Conservation (phyloP, 2,797 vertebrate species). For the Sebastes taczanowskii region DNA sequence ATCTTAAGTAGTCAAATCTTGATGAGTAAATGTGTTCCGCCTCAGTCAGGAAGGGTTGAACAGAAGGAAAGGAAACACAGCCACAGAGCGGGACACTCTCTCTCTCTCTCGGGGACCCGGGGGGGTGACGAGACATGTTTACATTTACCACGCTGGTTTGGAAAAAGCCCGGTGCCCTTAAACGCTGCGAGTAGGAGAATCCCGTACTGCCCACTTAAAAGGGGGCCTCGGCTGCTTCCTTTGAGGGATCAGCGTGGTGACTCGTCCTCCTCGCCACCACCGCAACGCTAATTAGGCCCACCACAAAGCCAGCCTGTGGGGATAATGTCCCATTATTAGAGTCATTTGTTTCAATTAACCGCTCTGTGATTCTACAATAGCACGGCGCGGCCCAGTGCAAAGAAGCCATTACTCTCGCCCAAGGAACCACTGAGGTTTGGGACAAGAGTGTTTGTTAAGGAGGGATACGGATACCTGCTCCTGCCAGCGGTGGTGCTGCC, state of each 20-base stretch:
- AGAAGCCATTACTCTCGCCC: slow-evolving; percentile 94
- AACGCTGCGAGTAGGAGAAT: slow-evolving; percentile 42
- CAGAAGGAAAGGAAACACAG: neutral
- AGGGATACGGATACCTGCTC: slow-evolving; percentile 57
- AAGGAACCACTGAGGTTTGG: slow-evolving; percentile 72
- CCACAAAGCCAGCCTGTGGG: slow-evolving; percentile 95
- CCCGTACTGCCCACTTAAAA: slow-evolving; percentile 56
- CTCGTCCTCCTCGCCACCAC: slow-evolving; percentile 83
- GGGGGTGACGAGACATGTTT: slow-evolving; percentile 49
- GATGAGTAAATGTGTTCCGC: neutral
- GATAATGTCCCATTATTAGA: slow-evolving; percentile 99
- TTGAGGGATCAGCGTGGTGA: slow-evolving; percentile 89
- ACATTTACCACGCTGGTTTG: slow-evolving; percentile 39
- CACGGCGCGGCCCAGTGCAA: slow-evolving; percentile 92
- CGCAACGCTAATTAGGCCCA: slow-evolving; percentile 98
- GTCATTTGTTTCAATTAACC: slow-evolving; percentile 99
- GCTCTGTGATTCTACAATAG: slow-evolving; percentile 99
- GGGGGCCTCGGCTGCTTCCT: slow-evolving; percentile 79
- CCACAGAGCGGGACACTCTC: neutral
- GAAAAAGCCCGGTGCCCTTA: slow-evolving; percentile 13
- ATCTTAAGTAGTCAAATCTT: neutral
- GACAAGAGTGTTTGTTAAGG: slow-evolving; percentile 44
- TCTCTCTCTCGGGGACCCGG: slow-evolving; percentile 7
- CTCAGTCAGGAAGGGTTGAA: neutral
- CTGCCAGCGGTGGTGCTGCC: slow-evolving; percentile 44